Percentiles rank a stretch among this genome's conserved stretches.
phyloP scores from a whole-genome alignment of 2,113 vertebrate species.

The Centropus bengalensis region DNA sequence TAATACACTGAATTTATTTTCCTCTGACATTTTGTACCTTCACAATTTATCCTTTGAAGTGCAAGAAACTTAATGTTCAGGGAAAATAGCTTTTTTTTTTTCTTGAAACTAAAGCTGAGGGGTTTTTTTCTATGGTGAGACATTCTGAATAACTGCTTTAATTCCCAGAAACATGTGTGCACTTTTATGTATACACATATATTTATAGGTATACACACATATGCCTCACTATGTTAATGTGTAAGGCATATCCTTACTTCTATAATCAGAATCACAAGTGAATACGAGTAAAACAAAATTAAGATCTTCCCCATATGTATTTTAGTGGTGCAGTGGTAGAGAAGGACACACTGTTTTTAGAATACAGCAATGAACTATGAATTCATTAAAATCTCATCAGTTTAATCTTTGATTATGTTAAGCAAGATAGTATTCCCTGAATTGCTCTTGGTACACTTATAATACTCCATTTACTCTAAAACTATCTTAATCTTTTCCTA shows the following conservation, averaged over 20 bases:
- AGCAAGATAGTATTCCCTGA: not conserved
- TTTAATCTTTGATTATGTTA: not conserved
- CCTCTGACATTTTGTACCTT: not conserved
- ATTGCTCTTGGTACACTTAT: not conserved
- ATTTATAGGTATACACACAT: not conserved
- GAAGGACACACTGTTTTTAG: not conserved
- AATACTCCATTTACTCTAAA: not conserved
- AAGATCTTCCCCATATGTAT: not conserved
- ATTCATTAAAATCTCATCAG: not conserved
- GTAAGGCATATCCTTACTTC: not conserved
- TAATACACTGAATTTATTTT: not conserved
- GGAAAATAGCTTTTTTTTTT: not conserved
- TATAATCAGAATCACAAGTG: not conserved
- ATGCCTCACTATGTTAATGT: not conserved
- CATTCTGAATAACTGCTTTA: not conserved
- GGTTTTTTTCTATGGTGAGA: not conserved
- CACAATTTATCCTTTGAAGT: not conserved
- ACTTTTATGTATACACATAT: rapidly evolving
- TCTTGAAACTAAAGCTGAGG: not conserved
- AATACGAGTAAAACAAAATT: not conserved
- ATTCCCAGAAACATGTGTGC: not conserved
- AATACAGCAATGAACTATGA: not conserved
- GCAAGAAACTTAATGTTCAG: not conserved
- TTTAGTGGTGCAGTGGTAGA: not conserved
- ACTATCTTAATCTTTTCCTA: not conserved